Conservation (phyloP, 2,113 vertebrate genomes). For the Gorsachius goisagi region DNA sequence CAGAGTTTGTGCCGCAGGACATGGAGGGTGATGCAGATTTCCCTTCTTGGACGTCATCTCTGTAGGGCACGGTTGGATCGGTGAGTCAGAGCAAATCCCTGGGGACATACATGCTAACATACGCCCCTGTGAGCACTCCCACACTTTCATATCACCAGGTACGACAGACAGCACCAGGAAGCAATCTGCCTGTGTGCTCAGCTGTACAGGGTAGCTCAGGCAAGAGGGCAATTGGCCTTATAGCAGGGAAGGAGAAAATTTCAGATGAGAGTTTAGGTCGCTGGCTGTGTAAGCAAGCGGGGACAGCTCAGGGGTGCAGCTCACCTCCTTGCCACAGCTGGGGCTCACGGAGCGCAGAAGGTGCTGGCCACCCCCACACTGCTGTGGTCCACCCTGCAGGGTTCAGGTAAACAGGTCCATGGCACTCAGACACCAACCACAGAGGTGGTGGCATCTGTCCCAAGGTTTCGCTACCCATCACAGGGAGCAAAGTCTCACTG, state of each 20-base stretch:
- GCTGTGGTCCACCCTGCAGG: accelerated
- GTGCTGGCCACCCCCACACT: accelerated
- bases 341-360: accelerated
- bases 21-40: background rate
- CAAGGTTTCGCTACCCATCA: background rate
- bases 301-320: background rate
- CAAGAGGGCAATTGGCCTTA: background rate
- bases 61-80: accelerated
- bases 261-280: background rate
- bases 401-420: background rate
- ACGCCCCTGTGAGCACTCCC: background rate
- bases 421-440: background rate
- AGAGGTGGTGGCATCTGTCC: background rate
- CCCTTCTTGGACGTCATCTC: background rate
- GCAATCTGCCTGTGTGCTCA: accelerated
- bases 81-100: background rate
- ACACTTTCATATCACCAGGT: accelerated
- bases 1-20: background rate
- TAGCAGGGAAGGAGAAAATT: background rate
- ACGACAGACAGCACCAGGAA: accelerated
- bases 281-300: background rate
- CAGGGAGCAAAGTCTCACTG: background rate
- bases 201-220: background rate
- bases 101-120: background rate
- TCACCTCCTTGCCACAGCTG: accelerated